A percentile compares a stretch with the other conserved stretches of the same genome.
These are phyloP conservation scores for Drosophila picticornis DNA, from an alignment of 2,888 invertebrate genomes.

Conservation along the genomic window DNA sequence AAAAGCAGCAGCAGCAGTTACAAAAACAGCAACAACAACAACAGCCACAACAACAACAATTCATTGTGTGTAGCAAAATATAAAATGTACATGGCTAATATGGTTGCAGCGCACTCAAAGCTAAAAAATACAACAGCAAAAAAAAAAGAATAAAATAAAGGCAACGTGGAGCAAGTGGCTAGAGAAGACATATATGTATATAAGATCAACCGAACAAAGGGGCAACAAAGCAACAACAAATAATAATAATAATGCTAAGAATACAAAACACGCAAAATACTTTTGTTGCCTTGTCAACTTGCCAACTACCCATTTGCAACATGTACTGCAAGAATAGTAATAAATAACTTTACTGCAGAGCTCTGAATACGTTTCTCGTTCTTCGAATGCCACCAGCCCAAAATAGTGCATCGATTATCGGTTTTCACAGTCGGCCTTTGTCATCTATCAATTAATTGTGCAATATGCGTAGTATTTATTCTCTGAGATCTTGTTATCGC, in stretches of 20 bases:
- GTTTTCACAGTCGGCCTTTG: background rate
- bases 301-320: background rate
- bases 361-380: background rate
- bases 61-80: conserved; percentile 58
- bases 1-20: conserved; percentile 41
- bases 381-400: background rate
- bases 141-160: background rate
- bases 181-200: background rate
- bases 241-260: background rate
- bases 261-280: background rate
- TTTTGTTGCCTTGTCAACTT: background rate
- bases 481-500: background rate
- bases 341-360: background rate
- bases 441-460: background rate
- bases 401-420: background rate
- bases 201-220: background rate
- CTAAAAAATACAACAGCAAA: background rate
- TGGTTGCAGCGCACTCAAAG: conserved; percentile 51
- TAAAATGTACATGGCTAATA: conserved; percentile 63
- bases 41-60: conserved; percentile 1
- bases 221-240: background rate
- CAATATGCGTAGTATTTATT: background rate
- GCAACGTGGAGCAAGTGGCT: background rate
- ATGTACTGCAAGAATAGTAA: background rate
- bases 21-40: conserved; percentile 24